phyloP scores from a whole-genome alignment of 2,797 vertebrate genomes.

The Coreius guichenoti region DNA sequence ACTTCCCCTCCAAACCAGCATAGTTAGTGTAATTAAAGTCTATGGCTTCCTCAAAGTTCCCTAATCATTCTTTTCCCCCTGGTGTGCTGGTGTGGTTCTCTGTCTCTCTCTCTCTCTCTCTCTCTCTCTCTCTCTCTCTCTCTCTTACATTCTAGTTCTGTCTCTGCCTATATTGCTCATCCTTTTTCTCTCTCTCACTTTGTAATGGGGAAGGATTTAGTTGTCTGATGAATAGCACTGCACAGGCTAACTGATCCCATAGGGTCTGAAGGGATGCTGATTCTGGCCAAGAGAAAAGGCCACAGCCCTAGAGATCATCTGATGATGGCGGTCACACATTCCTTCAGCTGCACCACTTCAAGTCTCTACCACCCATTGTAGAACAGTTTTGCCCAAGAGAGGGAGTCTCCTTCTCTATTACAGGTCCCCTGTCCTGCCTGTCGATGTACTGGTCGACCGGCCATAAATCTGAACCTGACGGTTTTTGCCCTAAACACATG shows the following conservation, averaged over 20 bases:
- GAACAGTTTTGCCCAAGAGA: neutral
- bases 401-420: neutral
- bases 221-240: slow-evolving; percentile 57
- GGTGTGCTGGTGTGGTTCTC: no score
- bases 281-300: slow-evolving; percentile 49
- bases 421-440: neutral
- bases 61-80: slow-evolving; percentile 15
- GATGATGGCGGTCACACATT: slow-evolving; percentile 28
- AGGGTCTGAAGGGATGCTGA: slow-evolving; percentile 45
- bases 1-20: slow-evolving; percentile 31
- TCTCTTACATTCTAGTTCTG: neutral
- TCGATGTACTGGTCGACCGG: neutral
- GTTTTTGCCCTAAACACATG: neutral
- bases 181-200: slow-evolving; percentile 12
- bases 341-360: slow-evolving; percentile 33
- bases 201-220: slow-evolving; percentile 53
- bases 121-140: neutral
- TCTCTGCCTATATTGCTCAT: slow-evolving; percentile 17
- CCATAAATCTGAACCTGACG: neutral
- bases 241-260: slow-evolving; percentile 54
- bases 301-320: slow-evolving; percentile 43
- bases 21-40: slow-evolving; percentile 58
- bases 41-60: slow-evolving; percentile 25
- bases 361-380: neutral
- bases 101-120: neutral